phyloP scores from a whole-genome alignment of 2,888 invertebrate species.

The Nipponacmea schrenckii region DNA sequence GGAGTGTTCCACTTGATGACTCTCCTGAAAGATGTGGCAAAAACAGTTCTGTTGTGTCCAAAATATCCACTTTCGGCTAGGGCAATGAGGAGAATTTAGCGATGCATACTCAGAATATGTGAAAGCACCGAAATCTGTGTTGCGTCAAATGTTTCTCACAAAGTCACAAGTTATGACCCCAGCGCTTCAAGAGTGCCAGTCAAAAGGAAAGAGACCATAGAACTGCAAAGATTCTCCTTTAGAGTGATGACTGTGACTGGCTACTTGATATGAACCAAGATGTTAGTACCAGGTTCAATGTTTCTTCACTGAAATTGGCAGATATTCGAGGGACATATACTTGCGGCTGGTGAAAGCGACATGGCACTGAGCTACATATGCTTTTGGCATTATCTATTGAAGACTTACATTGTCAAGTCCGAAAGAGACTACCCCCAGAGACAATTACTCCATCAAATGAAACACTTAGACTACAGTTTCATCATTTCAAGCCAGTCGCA shows the following conservation, averaged over 20 bases:
- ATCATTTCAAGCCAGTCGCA: background rate
- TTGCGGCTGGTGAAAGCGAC: constrained; percentile 24
- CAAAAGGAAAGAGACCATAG: background rate
- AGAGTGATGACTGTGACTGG: background rate
- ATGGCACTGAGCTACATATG: constrained; percentile 23
- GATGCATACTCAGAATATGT: background rate
- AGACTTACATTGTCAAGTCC: constrained; percentile 16
- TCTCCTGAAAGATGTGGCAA: background rate
- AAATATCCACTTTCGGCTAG: background rate
- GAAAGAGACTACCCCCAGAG: constrained; percentile 19
- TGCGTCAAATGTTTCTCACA: background rate
- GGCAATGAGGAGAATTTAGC: background rate
- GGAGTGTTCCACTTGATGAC: background rate
- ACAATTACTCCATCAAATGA: too few relatives aligned
- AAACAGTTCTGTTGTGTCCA: background rate
- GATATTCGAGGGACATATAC: background rate
- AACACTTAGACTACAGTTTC: background rate
- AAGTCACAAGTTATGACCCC: background rate
- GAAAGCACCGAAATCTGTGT: background rate
- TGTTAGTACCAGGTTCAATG: background rate
- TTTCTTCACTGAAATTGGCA: background rate
- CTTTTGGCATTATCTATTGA: constrained; percentile 25
- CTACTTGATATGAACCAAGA: background rate
- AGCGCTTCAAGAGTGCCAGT: background rate
- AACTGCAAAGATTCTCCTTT: background rate